A percentile compares a stretch with the other conserved stretches of the same genome.
These are phyloP conservation scores for Poeciliopsis retropinna DNA, from an alignment of 2,113 vertebrate genomes.

Conservation along the genomic window DNA sequence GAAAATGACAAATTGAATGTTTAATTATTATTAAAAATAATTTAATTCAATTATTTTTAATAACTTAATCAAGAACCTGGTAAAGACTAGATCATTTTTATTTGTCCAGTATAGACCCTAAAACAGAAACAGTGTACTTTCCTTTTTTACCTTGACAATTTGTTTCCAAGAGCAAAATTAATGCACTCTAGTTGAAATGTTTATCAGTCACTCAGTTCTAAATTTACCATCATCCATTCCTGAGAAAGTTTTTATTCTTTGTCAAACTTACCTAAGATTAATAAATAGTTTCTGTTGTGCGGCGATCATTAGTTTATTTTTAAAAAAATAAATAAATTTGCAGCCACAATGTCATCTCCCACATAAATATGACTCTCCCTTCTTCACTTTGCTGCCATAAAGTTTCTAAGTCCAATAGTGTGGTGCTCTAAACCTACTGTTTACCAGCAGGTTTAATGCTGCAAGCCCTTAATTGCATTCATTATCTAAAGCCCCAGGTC, in stretches of 20 bases:
- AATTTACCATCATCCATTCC: slow-evolving; percentile 10
- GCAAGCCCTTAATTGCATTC: slow-evolving; percentile 79
- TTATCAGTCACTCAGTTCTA: too few relatives aligned
- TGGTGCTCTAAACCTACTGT: slow-evolving; percentile 69
- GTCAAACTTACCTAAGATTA: not conserved
- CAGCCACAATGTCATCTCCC: slow-evolving; percentile 44
- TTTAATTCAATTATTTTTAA: too few relatives aligned
- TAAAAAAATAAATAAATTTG: slow-evolving; percentile 7
- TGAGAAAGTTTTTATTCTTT: not conserved
- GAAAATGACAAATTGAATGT: too few relatives aligned
- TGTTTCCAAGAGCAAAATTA: too few relatives aligned
- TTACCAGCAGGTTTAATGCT: slow-evolving; percentile 76
- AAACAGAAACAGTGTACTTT: too few relatives aligned
- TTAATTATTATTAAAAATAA: too few relatives aligned
- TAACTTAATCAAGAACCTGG: too few relatives aligned
- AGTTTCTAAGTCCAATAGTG: slow-evolving; percentile 60
- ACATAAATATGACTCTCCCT: slow-evolving; percentile 40
- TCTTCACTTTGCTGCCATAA: slow-evolving; percentile 53
- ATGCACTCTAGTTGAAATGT: too few relatives aligned
- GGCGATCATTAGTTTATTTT: not conserved
- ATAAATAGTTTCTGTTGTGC: not conserved
- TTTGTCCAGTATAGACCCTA: too few relatives aligned
- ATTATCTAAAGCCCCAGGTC: slow-evolving; percentile 80
- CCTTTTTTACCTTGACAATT: too few relatives aligned
- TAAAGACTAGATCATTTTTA: too few relatives aligned